Conservation (phyloP, 2,113 vertebrate species). For the Cyprinodon brontotheroides region DNA sequence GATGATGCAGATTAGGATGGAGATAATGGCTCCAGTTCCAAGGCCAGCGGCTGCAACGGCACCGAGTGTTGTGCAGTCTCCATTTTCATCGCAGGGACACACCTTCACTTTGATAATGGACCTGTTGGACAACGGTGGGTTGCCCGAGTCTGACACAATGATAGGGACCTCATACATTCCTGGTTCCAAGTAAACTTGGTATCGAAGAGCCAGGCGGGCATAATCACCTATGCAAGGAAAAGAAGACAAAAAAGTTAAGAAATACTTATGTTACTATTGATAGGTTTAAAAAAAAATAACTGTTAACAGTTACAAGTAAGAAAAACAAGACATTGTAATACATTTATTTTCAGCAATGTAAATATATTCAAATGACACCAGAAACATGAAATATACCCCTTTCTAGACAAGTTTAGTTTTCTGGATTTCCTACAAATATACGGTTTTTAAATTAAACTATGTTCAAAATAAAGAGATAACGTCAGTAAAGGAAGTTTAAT, state of each 20-base stretch:
- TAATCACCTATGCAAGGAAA: constrained; percentile 84
- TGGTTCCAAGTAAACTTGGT: constrained; percentile 88
- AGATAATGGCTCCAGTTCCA: constrained; percentile 93
- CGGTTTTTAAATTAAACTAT: no score
- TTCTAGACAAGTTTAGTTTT: no score
- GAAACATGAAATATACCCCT: no score
- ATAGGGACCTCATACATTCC: constrained; percentile 93
- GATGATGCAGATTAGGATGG: constrained; percentile 94
- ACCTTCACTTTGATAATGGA: constrained; percentile 96
- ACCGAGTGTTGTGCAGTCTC: constrained; percentile 91
- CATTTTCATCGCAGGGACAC: constrained; percentile 92
- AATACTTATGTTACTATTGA: not conserved
- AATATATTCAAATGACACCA: no score
- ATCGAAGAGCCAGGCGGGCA: constrained; percentile 87
- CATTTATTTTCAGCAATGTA: no score
- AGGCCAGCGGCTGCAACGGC: constrained; percentile 90
- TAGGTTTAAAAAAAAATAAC: not conserved
- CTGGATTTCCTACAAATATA: no score
- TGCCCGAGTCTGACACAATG: constrained; percentile 92
- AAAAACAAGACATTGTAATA: no score
- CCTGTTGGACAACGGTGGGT: constrained; percentile 91
- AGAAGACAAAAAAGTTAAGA: not conserved
- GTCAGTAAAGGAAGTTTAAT: no score
- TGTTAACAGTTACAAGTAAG: no score
- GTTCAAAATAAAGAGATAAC: no score